Evolutionary conservation across 2,888 invertebrate genomes (phyloP), one percentile per base, ranked within the genome.

Genomic region (Neuroscelio doddi): DNA sequence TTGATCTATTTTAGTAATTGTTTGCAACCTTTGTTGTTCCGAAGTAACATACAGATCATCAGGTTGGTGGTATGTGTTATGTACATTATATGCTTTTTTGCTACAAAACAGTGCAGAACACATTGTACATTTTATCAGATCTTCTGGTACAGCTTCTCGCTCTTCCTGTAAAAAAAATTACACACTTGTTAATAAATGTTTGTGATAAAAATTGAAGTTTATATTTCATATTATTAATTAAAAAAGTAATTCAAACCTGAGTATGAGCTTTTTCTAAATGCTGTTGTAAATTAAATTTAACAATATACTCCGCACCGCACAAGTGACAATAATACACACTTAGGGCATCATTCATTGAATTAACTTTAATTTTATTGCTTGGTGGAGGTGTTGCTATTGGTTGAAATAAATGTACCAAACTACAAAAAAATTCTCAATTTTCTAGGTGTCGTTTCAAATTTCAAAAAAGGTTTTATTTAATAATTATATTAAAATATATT

Each of bases 61-160:
- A 1, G 86, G 85, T 10, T 87, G 86, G 76, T 91, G 90, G 78
- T 89, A 89, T 50, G 87, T 87, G 17, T 89, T 87, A 76, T 91
- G 91, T 42, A 87, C 85, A 68, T 89, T 88, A 75, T 90, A 91
- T 0, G 90, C 90, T 79, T 87, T 88, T 73, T 89, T 86, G 74
- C 88, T 89, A 71, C 88, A 90, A 78, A 91, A 90, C 38, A 90
- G 82, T 8, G 90, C 90, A 64, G 90, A 89, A 76, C 91, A 91
- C 12, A 89, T 85, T 1, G 89, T 89, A 75, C 91, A 91, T 53
- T 89, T 87, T 32, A 90, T 85, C 39, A 90, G 82, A 74, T 90
- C 88, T 44, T 86, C 76, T 1, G 88, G 85, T 5, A 82, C 74
- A 9, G 75, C 74, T 21, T 83, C 81, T 47, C 85, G 72, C 71